Evolutionary conservation across 2,113 vertebrate genomes (phyloP), one percentile per base, ranked within the genome.

Genomic region (Coptodon bakossiorum): DNA sequence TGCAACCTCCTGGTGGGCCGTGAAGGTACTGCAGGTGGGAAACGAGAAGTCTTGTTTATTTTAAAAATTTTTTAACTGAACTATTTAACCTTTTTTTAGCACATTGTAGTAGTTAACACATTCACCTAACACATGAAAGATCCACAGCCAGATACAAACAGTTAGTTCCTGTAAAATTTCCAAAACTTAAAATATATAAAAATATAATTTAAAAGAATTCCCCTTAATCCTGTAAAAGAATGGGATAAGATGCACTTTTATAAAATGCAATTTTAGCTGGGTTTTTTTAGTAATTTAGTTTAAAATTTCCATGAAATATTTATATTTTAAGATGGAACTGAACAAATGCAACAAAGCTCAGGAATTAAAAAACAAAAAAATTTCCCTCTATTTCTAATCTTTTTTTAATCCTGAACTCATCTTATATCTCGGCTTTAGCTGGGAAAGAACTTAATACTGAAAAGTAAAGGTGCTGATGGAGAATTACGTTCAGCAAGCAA

Each of bases 11-110:
- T 68, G n/a, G 63, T 40, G 11, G 19, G 36, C 19, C 1, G 0
- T 40, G n/a, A 68, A 24, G 36, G 63, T 40, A 68, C 19, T 68
- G 36, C 36, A 68, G 34, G 36, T 68, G 63, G n/a, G 12, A 40
- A 14, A 24, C 0, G 1, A 38, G 19, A 68, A 38, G 19, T 68
- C 19, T 38, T 40, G 34, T 1, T 66, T 66, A 38, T 66, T 24
- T 66, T 0, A 1, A 61, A 66, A 6, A 27, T 5, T 0, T 0
- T 34, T 68, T 40, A 43, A 24, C n/a, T 9, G 36, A 71, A 71
- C n/a, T 71, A 22, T 14, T 40, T 71, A 14, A 71, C 7, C n/a
- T 24, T 71, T 22, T 22, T 40, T 71, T 71, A 71, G 36, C 12
- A 71, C 63, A 71, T 9, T 0, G 7, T 40, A 24, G 36, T 0